Percentiles rank a stretch among this genome's conserved stretches.
Evolutionary conservation across 2,797 vertebrate genomes (phyloP).

Genomic region (Hephaestus fuliginosus): DNA sequence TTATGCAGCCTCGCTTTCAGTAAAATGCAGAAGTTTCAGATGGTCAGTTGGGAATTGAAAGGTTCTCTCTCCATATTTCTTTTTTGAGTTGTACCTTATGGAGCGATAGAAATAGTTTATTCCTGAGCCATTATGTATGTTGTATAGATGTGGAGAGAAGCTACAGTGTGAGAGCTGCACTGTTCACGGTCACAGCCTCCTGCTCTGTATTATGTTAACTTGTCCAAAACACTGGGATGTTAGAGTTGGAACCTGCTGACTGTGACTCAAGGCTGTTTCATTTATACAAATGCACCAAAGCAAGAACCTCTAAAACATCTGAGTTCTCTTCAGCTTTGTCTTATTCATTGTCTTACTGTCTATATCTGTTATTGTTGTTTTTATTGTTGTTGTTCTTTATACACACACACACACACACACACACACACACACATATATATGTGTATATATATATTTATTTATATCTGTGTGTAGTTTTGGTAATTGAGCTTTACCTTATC

Average conservation of each 20-base stretch:
- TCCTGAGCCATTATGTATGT: too few relatives aligned
- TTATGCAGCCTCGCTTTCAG: not conserved
- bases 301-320: not conserved
- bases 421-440: too few relatives aligned
- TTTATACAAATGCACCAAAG: not conserved
- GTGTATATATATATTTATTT: too few relatives aligned
- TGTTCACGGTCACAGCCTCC: not conserved
- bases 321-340: not conserved
- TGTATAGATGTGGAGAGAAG: not conserved
- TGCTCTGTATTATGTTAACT: not conserved
- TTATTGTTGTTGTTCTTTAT: too few relatives aligned
- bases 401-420: too few relatives aligned
- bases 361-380: too few relatives aligned
- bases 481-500: too few relatives aligned
- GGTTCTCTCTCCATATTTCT: not conserved
- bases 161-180: not conserved
- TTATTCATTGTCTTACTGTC: too few relatives aligned
- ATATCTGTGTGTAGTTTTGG: too few relatives aligned
- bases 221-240: not conserved
- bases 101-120: too few relatives aligned
- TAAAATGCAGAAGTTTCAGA: not conserved
- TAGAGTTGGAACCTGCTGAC: not conserved
- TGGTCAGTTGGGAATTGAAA: not conserved
- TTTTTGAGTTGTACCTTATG: not conserved
- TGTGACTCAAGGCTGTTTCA: constrained; percentile 1